Conservation (phyloP, 2,113 vertebrate genomes). For the Poeciliopsis retropinna region DNA sequence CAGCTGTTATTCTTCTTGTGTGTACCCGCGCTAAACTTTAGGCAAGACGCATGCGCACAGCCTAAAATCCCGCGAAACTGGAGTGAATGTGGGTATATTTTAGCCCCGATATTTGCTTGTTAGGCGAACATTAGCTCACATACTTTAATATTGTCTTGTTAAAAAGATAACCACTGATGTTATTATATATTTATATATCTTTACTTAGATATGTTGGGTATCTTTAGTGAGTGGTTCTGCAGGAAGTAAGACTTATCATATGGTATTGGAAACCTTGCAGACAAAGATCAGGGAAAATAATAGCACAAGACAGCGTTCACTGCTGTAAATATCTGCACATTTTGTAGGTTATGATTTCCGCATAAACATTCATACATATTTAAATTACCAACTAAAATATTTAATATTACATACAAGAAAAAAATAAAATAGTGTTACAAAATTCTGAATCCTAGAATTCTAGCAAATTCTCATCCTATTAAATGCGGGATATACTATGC, state of each 20-base stretch:
- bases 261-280: slow-evolving; percentile 16
- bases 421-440: too few species aligned
- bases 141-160: rapidly evolving
- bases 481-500: too few species aligned
- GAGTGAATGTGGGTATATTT: rapidly evolving
- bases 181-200: too few species aligned
- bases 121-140: neutral
- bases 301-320: neutral
- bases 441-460: too few species aligned
- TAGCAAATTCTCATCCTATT: too few species aligned
- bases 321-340: neutral
- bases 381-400: neutral
- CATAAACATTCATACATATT: too few species aligned
- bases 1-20: neutral
- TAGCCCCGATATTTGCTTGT: neutral
- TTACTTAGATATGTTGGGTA: too few species aligned
- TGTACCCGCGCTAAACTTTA: slow-evolving; percentile 51
- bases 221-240: rapidly evolving
- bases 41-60: slow-evolving; percentile 56
- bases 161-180: neutral
- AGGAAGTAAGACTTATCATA: rapidly evolving
- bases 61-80: slow-evolving; percentile 65
- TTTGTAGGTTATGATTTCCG: too few species aligned
- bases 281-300: rapidly evolving
- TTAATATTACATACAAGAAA: too few species aligned